phyloP scores from a whole-genome alignment of 2,888 invertebrate genomes.

The Amblyjoppa proteus region DNA sequence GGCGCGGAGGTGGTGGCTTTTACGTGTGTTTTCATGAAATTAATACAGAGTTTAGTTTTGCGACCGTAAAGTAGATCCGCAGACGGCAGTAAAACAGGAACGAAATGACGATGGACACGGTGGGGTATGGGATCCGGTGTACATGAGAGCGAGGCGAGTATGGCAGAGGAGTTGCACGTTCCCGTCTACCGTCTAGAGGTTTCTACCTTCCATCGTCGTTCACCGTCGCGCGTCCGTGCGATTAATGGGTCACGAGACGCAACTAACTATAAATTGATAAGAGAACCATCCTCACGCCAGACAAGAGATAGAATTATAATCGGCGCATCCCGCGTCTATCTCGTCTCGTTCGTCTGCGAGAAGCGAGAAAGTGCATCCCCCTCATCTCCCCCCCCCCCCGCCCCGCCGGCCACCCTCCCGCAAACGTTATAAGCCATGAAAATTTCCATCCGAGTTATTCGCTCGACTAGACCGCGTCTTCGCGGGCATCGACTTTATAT shows the following conservation, averaged over 20 bases:
- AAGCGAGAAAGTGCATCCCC: constrained; percentile 45
- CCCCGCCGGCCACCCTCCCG: background rate
- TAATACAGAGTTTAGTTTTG: constrained; percentile 82
- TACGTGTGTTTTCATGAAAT: constrained; percentile 82
- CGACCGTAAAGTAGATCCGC: constrained; percentile 81
- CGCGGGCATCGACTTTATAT: constrained; percentile 37
- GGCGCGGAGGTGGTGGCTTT: constrained; percentile 67
- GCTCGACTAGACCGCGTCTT: constrained; percentile 60
- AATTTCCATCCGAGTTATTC: constrained; percentile 68
- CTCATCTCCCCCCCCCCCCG: constrained; percentile 8
- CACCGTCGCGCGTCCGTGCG: constrained; percentile 74
- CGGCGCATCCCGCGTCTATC: constrained; percentile 38
- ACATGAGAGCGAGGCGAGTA: constrained; percentile 3
- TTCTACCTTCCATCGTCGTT: constrained; percentile 66
- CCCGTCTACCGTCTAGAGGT: constrained; percentile 37
- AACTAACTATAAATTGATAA: constrained; percentile 80
- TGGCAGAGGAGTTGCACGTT: constrained; percentile 4
- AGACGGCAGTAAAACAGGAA: constrained; percentile 80
- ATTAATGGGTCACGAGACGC: constrained; percentile 81
- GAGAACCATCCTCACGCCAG: constrained; percentile 66
- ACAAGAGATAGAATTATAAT: constrained; percentile 31
- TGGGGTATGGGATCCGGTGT: constrained; percentile 48
- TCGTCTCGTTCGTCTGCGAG: constrained; percentile 40
- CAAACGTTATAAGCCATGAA: constrained; percentile 64
- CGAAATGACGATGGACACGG: constrained; percentile 79